phyloP scores from a whole-genome alignment of 2,113 vertebrate species.

The Tamias sibiricus region DNA sequence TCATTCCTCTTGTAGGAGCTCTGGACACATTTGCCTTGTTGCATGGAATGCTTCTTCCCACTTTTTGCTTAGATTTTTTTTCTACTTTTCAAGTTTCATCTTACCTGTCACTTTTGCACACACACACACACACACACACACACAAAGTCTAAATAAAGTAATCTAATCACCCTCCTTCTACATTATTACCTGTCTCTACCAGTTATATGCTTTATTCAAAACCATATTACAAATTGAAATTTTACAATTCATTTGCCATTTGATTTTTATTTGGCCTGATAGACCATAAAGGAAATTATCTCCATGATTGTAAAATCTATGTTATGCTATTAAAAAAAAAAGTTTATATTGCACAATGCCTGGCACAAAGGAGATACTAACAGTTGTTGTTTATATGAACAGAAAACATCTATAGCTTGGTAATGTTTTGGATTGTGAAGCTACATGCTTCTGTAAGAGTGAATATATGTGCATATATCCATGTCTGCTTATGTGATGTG shows the following conservation, averaged over 20 bases:
- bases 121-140: too few relatives aligned
- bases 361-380: neutral
- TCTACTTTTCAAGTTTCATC: neutral
- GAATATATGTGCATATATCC: neutral
- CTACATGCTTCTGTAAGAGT: accelerated
- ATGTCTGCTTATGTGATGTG: neutral
- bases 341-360: neutral
- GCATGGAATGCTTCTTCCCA: neutral
- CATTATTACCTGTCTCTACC: neutral
- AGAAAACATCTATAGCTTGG: neutral
- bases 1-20: neutral
- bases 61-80: neutral
- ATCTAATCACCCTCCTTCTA: neutral
- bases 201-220: neutral
- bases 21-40: neutral
- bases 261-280: neutral
- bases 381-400: neutral
- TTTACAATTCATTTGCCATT: neutral
- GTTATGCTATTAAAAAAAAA: neutral
- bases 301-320: neutral
- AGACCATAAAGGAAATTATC: neutral
- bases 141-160: neutral
- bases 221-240: neutral
- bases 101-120: neutral
- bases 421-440: neutral